Evolutionary conservation across 2,113 vertebrate species (phyloP).

Genomic region (Limnothrissa miodon): DNA sequence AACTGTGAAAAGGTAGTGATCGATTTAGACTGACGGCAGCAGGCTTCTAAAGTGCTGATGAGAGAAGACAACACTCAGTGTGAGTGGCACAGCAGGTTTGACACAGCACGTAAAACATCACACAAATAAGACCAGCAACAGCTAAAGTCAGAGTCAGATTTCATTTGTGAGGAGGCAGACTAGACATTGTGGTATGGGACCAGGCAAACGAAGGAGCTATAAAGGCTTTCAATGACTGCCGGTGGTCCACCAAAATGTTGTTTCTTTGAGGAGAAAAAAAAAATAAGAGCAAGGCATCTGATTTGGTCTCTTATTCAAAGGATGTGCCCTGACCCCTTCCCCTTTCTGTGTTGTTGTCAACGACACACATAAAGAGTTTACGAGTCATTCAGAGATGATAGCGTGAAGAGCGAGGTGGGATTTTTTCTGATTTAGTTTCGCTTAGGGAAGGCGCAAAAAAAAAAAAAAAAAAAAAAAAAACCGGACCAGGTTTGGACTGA

Average conservation of each 20-base stretch:
- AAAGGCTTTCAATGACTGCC: neutral
- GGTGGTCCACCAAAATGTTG: neutral
- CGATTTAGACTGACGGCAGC: neutral
- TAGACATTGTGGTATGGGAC: neutral
- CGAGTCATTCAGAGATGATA: neutral
- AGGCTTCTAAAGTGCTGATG: slow-evolving; percentile 13
- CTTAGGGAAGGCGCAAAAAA: neutral
- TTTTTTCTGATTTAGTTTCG: neutral
- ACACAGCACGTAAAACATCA: slow-evolving; percentile 9
- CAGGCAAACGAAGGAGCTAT: neutral
- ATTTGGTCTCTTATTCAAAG: slow-evolving; percentile 11
- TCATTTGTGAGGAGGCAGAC: neutral
- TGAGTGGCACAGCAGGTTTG: slow-evolving; percentile 56
- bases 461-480: no score
- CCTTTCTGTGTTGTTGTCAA: neutral
- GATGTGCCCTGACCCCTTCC: neutral
- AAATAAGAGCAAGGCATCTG: neutral
- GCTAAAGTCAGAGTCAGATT: neutral
- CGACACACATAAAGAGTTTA: neutral
- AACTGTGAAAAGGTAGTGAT: neutral
- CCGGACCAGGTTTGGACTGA: neutral
- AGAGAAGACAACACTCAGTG: neutral
- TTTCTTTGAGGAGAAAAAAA: neutral
- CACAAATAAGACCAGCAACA: neutral
- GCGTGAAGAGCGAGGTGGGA: neutral